phyloP scores from a whole-genome alignment of 1,140 invertebrate species.

The Solenopsis fugax region DNA sequence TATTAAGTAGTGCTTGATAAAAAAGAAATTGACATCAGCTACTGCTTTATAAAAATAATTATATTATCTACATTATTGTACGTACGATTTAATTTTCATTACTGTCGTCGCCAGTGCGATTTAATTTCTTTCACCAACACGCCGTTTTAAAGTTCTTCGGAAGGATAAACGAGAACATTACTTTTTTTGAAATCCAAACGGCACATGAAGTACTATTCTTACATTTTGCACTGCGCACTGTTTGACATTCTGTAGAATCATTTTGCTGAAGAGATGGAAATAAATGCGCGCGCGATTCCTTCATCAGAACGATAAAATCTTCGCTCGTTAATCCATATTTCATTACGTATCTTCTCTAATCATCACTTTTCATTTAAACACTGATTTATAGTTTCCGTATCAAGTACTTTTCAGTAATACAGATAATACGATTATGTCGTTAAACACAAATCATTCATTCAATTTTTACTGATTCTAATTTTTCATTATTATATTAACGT shows the following conservation, averaged over 20 bases:
- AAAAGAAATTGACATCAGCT: not conserved
- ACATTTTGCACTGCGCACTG: not conserved
- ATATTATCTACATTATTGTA: not conserved
- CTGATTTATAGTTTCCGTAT: not conserved
- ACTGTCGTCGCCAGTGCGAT: not conserved
- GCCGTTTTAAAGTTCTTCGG: constrained; percentile 15
- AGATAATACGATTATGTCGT: not conserved
- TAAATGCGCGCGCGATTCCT: constrained; percentile 13
- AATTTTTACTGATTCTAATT: not conserved
- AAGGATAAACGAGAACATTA: not conserved
- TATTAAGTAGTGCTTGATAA: not conserved
- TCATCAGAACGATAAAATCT: constrained; percentile 14
- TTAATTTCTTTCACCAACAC: constrained; percentile 30
- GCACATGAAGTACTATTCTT: not conserved
- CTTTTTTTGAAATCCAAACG: constrained; percentile 22
- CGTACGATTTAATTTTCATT: constrained; percentile 2
- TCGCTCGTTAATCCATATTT: constrained; percentile 30
- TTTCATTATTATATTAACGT: constrained; percentile 19
- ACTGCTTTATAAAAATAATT: constrained; percentile 3
- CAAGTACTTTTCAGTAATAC: not conserved
- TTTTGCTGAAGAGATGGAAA: constrained; percentile 32
- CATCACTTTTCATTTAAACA: constrained; percentile 3
- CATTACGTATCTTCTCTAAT: constrained; percentile 20
- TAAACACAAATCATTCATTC: constrained; percentile 1
- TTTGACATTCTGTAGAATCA: constrained; percentile 20